Percentiles rank a stretch among this genome's conserved stretches.
Evolutionary conservation across 2,113 vertebrate species (phyloP).

Genomic region (Brachyhypopomus occidentalis): DNA sequence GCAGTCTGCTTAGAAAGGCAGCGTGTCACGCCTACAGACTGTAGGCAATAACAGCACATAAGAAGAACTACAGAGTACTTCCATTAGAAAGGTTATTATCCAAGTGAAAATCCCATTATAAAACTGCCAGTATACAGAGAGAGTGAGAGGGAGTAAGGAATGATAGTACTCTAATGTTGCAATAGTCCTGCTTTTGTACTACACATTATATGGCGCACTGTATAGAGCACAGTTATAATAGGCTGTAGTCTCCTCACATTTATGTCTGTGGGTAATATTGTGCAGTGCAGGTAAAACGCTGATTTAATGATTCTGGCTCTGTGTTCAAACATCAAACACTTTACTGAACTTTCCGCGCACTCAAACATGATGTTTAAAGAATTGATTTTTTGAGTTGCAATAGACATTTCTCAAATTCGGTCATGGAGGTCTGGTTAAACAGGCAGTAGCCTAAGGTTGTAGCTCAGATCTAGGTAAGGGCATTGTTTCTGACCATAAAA

Average conservation of each 20-base stretch:
- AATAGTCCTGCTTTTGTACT: slow-evolving; percentile 10
- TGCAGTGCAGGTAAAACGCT: too few relatives aligned
- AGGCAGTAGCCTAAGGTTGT: too few relatives aligned
- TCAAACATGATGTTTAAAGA: too few relatives aligned
- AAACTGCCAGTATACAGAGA: slow-evolving; percentile 1
- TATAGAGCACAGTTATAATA: not conserved
- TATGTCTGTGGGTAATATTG: too few relatives aligned
- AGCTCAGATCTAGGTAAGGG: too few relatives aligned
- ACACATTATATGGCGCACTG: not conserved
- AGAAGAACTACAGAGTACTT: slow-evolving; percentile 22
- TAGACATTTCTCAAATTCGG: too few relatives aligned
- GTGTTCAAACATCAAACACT: too few relatives aligned
- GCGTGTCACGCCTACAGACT: not conserved
- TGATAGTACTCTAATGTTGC: slow-evolving; percentile 5
- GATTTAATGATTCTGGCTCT: too few relatives aligned
- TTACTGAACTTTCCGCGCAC: too few relatives aligned
- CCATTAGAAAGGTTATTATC: slow-evolving; percentile 38
- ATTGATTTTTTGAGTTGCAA: too few relatives aligned
- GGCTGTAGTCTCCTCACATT: not conserved
- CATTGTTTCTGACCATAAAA: not conserved
- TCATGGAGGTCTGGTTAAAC: too few relatives aligned
- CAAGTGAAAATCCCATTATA: slow-evolving; percentile 40
- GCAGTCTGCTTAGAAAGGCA: not conserved
- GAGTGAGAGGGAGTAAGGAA: not conserved
- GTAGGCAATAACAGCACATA: slow-evolving; percentile 2